Conservation (phyloP, 2,797 vertebrate species). For the Bradypodion ventrale region DNA sequence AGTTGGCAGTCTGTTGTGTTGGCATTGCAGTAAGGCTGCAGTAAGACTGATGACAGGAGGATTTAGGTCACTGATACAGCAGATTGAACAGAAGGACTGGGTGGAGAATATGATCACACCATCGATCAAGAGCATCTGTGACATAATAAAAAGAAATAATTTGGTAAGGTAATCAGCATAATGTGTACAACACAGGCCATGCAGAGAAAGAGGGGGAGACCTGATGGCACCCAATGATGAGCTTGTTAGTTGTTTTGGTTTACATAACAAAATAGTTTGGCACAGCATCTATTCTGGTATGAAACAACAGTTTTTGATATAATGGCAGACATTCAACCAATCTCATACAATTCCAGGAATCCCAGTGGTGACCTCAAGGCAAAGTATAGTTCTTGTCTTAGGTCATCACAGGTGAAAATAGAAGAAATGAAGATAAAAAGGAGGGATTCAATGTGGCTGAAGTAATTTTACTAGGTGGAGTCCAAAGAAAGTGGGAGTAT, state of each 20-base stretch:
- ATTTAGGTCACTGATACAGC: conserved; percentile 6
- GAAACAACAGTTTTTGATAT: no score
- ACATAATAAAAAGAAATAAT: neutral
- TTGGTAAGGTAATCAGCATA: neutral
- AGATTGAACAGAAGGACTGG: neutral
- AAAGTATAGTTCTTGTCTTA: no score
- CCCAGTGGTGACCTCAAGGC: no score
- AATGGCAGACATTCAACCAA: neutral
- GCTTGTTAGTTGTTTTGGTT: neutral
- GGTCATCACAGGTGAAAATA: no score
- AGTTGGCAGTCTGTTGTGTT: neutral
- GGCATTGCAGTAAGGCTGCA: conserved; percentile 4
- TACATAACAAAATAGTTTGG: no score
- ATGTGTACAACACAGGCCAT: neutral
- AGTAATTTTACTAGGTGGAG: no score
- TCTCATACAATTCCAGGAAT: no score
- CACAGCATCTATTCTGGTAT: no score
- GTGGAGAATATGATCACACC: neutral
- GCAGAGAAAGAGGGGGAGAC: neutral
- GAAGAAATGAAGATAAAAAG: no score
- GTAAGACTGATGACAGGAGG: neutral
- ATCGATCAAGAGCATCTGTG: neutral
- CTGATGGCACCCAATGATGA: conserved; percentile 21
- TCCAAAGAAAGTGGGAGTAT: no score
- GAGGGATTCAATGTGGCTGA: no score